These are phyloP conservation scores for Hanleya hanleyi DNA, from an alignment of 2,888 invertebrate genomes.

Conservation along the genomic window DNA sequence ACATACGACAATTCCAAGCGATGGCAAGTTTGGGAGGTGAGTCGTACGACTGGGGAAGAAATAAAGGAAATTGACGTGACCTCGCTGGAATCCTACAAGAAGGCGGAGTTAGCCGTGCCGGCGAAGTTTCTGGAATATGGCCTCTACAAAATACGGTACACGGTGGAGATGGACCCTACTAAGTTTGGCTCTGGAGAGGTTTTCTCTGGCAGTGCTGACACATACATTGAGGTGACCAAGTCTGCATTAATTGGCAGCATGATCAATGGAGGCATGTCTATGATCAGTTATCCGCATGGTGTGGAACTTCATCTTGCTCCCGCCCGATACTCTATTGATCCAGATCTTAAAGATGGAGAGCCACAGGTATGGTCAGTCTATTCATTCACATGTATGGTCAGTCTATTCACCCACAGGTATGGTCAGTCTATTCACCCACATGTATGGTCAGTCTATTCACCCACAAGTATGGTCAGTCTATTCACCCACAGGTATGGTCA, in stretches of 20 bases:
- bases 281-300: slow-evolving; percentile 38
- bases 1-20: slow-evolving; percentile 56
- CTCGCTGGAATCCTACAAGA: slow-evolving; percentile 8
- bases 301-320: slow-evolving; percentile 63
- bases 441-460: too few relatives aligned
- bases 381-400: too few relatives aligned
- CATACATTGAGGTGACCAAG: slow-evolving; percentile 58
- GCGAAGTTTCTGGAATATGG: slow-evolving; percentile 62
- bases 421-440: too few relatives aligned
- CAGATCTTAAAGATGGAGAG: slow-evolving; percentile 56
- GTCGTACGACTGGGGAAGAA: slow-evolving; percentile 37
- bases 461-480: too few relatives aligned
- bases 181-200: slow-evolving; percentile 26
- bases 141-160: slow-evolving; percentile 66
- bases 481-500: too few relatives aligned
- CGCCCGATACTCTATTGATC: slow-evolving; percentile 67
- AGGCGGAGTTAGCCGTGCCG: slow-evolving; percentile 29
- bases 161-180: slow-evolving; percentile 56
- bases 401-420: too few relatives aligned
- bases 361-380: slow-evolving; percentile 44
- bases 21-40: slow-evolving; percentile 52
- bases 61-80: slow-evolving; percentile 28
- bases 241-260: slow-evolving; percentile 67
- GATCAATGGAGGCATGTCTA: slow-evolving; percentile 53
- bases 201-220: slow-evolving; percentile 41